Conservation (phyloP, 2,888 invertebrate genomes). For the Sepiola atlantica region DNA sequence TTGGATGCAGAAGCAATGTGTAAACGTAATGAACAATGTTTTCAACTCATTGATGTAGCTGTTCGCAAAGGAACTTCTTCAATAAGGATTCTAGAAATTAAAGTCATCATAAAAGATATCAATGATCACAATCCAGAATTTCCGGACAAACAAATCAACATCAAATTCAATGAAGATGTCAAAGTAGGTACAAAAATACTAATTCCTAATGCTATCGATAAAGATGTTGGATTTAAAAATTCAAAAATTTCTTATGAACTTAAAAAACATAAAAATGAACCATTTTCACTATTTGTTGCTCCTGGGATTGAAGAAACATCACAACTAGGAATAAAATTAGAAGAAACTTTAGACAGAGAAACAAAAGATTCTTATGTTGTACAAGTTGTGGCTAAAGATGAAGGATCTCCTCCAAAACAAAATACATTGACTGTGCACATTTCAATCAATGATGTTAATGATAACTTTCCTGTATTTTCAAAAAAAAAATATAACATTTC, state of each 20-base stretch:
- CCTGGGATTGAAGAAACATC: not conserved
- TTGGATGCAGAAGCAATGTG: too few relatives aligned
- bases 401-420: not conserved
- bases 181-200: not conserved
- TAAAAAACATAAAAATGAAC: not conserved
- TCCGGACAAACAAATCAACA: not conserved
- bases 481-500: not conserved
- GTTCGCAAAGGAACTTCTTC: conserved; percentile 1
- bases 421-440: not conserved
- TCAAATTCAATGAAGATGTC: not conserved
- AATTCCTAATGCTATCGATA: not conserved
- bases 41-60: not conserved
- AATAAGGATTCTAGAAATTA: not conserved
- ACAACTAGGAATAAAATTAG: not conserved
- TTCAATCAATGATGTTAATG: not conserved
- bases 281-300: not conserved
- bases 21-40: not conserved
- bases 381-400: not conserved
- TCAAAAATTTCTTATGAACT: not conserved
- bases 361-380: not conserved
- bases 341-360: not conserved
- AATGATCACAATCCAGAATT: not conserved
- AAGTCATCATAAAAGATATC: not conserved
- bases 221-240: not conserved
- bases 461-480: not conserved